These are phyloP conservation scores for Zootoca vivipara DNA, from an alignment of 2,113 vertebrate species.

Conservation along the genomic window DNA sequence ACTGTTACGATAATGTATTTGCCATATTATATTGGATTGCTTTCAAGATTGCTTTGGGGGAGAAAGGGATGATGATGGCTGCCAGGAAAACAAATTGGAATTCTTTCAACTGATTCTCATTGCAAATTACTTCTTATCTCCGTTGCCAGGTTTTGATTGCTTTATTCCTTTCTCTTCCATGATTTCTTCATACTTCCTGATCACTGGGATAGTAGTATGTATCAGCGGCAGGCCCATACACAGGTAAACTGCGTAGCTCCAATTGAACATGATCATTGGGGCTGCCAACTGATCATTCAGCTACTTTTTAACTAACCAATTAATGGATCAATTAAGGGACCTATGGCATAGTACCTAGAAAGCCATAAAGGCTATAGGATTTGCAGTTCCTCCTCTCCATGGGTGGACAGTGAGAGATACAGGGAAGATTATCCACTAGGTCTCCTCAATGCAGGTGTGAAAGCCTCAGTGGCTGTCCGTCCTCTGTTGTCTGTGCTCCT, in stretches of 20 bases:
- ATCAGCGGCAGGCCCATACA: not conserved
- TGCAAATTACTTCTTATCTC: slow-evolving; percentile 1
- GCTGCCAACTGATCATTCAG: not conserved
- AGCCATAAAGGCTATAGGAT: not conserved
- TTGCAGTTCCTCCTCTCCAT: too few relatives aligned
- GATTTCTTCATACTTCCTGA: not conserved
- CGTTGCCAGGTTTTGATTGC: not conserved
- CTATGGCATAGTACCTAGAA: not conserved
- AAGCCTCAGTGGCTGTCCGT: too few relatives aligned
- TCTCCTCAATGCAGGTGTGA: too few relatives aligned
- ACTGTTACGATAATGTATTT: slow-evolving; percentile 2
- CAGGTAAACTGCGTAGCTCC: not conserved
- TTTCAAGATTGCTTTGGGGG: slow-evolving; percentile 17
- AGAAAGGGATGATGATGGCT: not conserved
- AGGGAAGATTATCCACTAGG: too few relatives aligned
- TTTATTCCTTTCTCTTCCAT: not conserved
- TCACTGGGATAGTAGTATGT: too few relatives aligned
- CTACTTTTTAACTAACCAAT: not conserved
- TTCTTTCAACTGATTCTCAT: slow-evolving; percentile 8
- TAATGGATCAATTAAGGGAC: not conserved
- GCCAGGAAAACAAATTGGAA: slow-evolving; percentile 11
- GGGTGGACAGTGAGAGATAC: too few relatives aligned
- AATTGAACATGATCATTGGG: not conserved
- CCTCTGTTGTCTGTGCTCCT: too few relatives aligned
- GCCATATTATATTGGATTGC: slow-evolving; percentile 4